Base-by-base conservation (phyloP, 2,113 vertebrate species). In the Montifringilla adamsi region DNA sequence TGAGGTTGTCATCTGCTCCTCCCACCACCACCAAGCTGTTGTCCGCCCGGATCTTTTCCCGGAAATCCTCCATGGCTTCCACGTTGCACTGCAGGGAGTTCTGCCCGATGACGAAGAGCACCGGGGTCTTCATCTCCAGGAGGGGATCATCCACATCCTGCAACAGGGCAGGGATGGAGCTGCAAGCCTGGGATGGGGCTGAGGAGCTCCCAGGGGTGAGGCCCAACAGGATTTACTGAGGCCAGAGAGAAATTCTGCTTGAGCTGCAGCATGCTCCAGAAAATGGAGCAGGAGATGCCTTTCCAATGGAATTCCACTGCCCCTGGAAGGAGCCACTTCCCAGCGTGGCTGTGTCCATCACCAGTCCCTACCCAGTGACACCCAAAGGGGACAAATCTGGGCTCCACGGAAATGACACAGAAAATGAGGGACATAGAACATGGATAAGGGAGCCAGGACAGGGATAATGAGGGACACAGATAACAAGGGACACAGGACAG, bases 11-110 rank as follows among this genome's bases (percentile, higher is more conserved):
- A 7, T 99, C 99, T 1, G 99, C 99, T 53, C 99, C 99, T 69
- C 99, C 99, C 63, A 99, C 99, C 53, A 99, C 98, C 82, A 99
- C 99, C 98, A 99, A 96, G 97, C 99, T 99, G 98, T 99, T 99
- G 73, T 99, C 99, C 0, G 98, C 99, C 58, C 99, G 98, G 41
- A 99, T 98, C 94, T 99, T 99, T 97, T 99, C 99, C 81, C 99
- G 97, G 96, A 99, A 99, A 96, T 99, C 99, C 94, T 99, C 99
- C 98, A 99, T 99, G 52, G 98, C 98, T 74, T 99, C 99, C 0
- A 98, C 92, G 72, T 98, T 98, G 92, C 99, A 99, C 98, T 99
- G 99, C 66, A 99, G 97, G 19, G 99, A 98, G 41, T 99, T 99
- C 98, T 99, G 99, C 15, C 99, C 99, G 2, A 99, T 97, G 53